phyloP scores from a whole-genome alignment of 2,797 vertebrate species.

The Mycteria americana region DNA sequence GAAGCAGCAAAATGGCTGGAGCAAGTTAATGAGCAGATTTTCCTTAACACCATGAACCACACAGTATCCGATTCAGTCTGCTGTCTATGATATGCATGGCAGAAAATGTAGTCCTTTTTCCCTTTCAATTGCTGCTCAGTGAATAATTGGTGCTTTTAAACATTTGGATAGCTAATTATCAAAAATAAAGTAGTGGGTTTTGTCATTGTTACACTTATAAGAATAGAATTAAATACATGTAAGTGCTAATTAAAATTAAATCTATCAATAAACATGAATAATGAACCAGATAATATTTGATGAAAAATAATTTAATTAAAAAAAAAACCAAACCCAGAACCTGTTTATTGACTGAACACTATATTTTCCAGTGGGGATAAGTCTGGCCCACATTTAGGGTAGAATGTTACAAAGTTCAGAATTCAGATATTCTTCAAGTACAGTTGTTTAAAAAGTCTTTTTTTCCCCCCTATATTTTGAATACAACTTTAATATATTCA shows the following conservation, averaged over 20 bases:
- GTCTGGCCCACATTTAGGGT: neutral
- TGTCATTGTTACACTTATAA: neutral
- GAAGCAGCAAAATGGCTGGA: neutral
- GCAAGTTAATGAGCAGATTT: neutral
- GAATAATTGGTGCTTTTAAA: neutral
- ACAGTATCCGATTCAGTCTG: neutral
- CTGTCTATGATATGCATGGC: neutral
- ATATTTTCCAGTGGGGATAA: neutral
- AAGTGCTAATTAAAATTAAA: neutral
- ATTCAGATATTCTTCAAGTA: neutral
- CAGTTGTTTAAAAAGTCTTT: neutral
- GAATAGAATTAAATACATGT: neutral
- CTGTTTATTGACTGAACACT: neutral
- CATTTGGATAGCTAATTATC: neutral
- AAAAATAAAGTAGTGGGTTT: neutral
- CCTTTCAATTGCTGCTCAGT: neutral
- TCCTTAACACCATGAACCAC: neutral
- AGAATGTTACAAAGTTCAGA: neutral
- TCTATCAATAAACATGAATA: neutral
- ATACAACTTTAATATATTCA: neutral
- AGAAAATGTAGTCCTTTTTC: neutral
- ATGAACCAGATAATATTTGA: neutral
- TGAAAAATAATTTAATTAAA: neutral
- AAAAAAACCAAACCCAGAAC: neutral
- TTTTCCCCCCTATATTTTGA: neutral